These are phyloP conservation scores for Oriolus oriolus DNA, from an alignment of 2,113 vertebrate species.

Conservation along the genomic window DNA sequence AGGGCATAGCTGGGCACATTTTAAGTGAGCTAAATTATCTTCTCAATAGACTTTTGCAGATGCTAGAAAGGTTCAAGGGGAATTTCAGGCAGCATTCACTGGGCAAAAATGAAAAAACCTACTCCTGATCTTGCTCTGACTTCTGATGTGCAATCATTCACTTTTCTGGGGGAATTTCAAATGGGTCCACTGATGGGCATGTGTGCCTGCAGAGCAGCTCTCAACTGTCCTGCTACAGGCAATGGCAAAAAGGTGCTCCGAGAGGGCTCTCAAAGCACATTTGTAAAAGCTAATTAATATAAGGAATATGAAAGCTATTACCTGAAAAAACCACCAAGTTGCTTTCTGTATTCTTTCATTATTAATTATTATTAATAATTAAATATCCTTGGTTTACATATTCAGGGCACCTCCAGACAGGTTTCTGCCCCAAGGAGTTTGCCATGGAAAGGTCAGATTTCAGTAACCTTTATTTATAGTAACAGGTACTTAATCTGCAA, in stretches of 20 bases:
- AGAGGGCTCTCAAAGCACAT: not conserved
- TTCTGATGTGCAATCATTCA: not conserved
- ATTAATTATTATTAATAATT: slow-evolving; percentile 41
- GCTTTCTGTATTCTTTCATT: slow-evolving; percentile 17
- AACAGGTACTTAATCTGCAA: not conserved
- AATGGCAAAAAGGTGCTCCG: not conserved
- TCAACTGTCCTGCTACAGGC: not conserved
- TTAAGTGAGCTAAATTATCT: not conserved
- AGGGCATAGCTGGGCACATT: not conserved
- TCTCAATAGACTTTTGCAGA: not conserved
- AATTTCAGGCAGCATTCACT: not conserved
- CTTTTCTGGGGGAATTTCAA: not conserved
- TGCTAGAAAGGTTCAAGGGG: not conserved
- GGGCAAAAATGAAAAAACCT: not conserved
- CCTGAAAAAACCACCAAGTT: not conserved
- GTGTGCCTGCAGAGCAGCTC: not conserved
- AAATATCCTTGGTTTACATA: not conserved
- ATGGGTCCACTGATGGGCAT: not conserved
- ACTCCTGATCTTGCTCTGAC: not conserved
- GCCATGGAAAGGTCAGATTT: slow-evolving; percentile 1
- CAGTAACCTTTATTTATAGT: not conserved
- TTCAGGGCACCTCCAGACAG: not conserved
- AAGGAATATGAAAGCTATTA: slow-evolving; percentile 1
- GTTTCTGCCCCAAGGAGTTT: not conserved
- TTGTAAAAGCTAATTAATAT: slow-evolving; percentile 11